These are phyloP conservation scores for Griposia aprilina DNA, from an alignment of 2,888 invertebrate genomes.

Conservation along the genomic window DNA sequence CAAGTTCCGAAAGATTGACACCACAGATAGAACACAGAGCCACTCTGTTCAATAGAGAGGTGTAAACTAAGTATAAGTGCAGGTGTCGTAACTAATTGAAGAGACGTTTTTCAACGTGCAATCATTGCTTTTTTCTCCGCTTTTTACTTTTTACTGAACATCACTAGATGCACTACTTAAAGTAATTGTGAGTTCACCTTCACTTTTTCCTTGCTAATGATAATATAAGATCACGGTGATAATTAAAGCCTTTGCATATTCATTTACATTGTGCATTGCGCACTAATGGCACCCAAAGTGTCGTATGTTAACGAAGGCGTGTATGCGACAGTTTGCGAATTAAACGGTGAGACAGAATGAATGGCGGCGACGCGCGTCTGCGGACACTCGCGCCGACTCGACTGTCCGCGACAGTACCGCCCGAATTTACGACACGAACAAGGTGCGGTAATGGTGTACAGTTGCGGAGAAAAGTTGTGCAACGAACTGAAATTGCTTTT, in stretches of 20 bases:
- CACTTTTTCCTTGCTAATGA: slow-evolving; percentile 17
- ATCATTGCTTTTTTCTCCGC: slow-evolving; percentile 10
- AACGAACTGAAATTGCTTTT: slow-evolving; percentile 31
- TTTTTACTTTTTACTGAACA: slow-evolving; percentile 11
- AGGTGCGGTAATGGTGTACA: slow-evolving; percentile 29
- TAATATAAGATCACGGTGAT: background rate
- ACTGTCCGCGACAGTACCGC: slow-evolving; percentile 12
- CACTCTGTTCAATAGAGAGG: background rate
- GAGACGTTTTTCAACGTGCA: slow-evolving; percentile 2
- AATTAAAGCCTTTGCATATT: slow-evolving; percentile 9
- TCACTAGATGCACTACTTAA: background rate
- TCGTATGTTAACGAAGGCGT: slow-evolving; percentile 9
- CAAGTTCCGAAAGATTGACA: background rate
- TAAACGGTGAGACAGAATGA: background rate
- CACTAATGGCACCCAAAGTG: background rate
- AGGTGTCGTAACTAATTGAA: slow-evolving; percentile 11
- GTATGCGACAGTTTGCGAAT: slow-evolving; percentile 11
- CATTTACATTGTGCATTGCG: slow-evolving; percentile 7
- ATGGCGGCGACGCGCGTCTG: background rate
- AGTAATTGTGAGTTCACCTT: background rate
- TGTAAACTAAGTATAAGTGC: background rate
- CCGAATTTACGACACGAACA: slow-evolving; percentile 22
- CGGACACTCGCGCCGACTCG: background rate
- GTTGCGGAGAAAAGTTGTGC: slow-evolving; percentile 37
- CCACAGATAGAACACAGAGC: background rate